These are phyloP conservation scores for Noctilio leporinus DNA, from an alignment of 2,113 vertebrate species.

Conservation along the genomic window DNA sequence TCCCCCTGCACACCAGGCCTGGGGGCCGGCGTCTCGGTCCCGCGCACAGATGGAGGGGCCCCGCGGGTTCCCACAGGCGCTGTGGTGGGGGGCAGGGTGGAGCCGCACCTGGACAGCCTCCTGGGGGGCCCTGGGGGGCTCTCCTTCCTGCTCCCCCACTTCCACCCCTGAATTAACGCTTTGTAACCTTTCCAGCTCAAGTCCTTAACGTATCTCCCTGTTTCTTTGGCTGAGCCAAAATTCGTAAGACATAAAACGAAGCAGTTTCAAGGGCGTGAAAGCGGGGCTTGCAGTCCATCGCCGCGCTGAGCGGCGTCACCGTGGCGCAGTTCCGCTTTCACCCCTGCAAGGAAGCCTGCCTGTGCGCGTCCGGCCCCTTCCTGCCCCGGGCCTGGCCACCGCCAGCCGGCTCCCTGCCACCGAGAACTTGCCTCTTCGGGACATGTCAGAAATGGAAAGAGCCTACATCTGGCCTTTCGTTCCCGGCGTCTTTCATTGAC, in stretches of 20 bases:
- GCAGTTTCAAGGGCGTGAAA: neutral
- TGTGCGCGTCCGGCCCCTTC: neutral
- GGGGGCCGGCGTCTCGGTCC: fast-evolving
- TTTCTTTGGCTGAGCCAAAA: neutral
- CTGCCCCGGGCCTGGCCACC: fast-evolving
- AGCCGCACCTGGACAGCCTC: fast-evolving
- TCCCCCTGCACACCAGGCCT: fast-evolving
- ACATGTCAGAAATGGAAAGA: fast-evolving
- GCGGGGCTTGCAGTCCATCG: fast-evolving
- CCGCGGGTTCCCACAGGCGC: no score
- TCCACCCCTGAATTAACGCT: no score
- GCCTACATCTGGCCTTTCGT: fast-evolving
- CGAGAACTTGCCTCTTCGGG: no score
- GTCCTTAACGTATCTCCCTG: no score
- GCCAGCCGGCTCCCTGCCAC: no score
- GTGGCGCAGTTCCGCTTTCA: fast-evolving
- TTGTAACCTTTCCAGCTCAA: neutral
- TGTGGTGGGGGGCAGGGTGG: fast-evolving
- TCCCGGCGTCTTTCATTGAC: neutral
- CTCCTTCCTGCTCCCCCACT: neutral
- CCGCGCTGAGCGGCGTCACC: fast-evolving
- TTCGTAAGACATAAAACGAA: neutral
- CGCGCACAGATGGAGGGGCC: fast-evolving
- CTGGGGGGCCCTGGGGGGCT: fast-evolving
- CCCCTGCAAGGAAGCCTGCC: no score